Conservation (phyloP, 2,797 vertebrate genomes). For the Mormyrus proboscirostris region DNA sequence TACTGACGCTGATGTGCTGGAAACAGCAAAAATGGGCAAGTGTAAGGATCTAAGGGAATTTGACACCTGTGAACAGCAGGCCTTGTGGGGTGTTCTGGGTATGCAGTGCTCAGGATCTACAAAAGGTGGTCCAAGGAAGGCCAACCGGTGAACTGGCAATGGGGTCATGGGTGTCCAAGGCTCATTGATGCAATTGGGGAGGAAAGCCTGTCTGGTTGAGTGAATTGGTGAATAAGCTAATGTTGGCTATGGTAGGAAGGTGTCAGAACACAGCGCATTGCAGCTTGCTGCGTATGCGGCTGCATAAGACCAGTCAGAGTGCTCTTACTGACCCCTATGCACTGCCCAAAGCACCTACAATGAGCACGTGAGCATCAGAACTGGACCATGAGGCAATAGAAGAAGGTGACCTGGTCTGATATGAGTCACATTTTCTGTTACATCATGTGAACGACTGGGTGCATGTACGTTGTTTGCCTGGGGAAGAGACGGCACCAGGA, state of each 20-base stretch:
- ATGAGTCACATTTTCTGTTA: neutral
- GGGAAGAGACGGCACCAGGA: neutral
- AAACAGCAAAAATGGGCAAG: neutral
- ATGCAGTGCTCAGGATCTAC: neutral
- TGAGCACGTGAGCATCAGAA: neutral
- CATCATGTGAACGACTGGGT: neutral
- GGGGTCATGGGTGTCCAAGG: neutral
- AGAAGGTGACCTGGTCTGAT: neutral
- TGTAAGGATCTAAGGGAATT: neutral
- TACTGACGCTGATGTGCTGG: neutral
- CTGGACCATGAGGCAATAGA: neutral
- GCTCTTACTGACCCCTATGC: neutral
- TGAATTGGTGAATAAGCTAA: neutral
- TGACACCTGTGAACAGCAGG: neutral
- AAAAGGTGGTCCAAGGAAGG: neutral
- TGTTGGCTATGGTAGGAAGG: neutral
- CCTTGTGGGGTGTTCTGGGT: neutral
- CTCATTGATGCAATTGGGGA: neutral
- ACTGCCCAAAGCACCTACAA: neutral
- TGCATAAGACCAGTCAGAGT: neutral
- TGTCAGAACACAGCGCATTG: neutral
- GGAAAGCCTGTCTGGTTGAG: neutral
- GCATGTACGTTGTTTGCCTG: neutral
- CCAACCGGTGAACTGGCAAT: neutral
- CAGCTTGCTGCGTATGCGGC: neutral